Evolutionary conservation across 2,113 vertebrate genomes (phyloP).

Genomic region (Regulus satrapa): DNA sequence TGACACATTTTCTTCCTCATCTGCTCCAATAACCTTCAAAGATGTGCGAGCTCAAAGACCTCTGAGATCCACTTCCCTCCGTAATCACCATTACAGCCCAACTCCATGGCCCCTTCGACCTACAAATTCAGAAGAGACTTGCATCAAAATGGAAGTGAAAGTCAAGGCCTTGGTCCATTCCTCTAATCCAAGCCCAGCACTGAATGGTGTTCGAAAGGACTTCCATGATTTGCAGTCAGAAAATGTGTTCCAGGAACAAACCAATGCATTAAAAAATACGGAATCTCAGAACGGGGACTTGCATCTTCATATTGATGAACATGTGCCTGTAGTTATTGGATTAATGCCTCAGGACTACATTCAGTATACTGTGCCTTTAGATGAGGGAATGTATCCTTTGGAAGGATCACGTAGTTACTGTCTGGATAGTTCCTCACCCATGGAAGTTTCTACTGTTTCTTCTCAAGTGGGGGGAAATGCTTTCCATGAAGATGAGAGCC

Average conservation of each 20-base stretch:
- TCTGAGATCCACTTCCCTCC: constrained; percentile 88
- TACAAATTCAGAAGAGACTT: constrained; percentile 90
- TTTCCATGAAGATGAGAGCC: constrained; percentile 81
- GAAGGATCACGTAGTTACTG: constrained; percentile 89
- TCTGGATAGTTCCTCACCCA: constrained; percentile 88
- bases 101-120: constrained; percentile 94
- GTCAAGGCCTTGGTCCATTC: constrained; percentile 97
- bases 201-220: constrained; percentile 91
- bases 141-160: constrained; percentile 95
- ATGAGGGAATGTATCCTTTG: constrained; percentile 92
- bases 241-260: constrained; percentile 82
- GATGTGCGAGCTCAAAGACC: constrained; percentile 90
- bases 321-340: constrained; percentile 96
- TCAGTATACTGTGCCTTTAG: constrained; percentile 99
- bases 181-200: constrained; percentile 84
- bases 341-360: constrained; percentile 97
- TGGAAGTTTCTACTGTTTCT: constrained; percentile 85
- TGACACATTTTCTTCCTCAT: constrained; percentile 91
- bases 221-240: constrained; percentile 89
- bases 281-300: constrained; percentile 85
- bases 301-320: constrained; percentile 90
- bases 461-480: constrained; percentile 76
- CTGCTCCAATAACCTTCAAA: constrained; percentile 90
- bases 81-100: constrained; percentile 95
- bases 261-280: constrained; percentile 78